These are phyloP conservation scores for Volucella inflata DNA, from an alignment of 2,888 invertebrate genomes.

Conservation along the genomic window DNA sequence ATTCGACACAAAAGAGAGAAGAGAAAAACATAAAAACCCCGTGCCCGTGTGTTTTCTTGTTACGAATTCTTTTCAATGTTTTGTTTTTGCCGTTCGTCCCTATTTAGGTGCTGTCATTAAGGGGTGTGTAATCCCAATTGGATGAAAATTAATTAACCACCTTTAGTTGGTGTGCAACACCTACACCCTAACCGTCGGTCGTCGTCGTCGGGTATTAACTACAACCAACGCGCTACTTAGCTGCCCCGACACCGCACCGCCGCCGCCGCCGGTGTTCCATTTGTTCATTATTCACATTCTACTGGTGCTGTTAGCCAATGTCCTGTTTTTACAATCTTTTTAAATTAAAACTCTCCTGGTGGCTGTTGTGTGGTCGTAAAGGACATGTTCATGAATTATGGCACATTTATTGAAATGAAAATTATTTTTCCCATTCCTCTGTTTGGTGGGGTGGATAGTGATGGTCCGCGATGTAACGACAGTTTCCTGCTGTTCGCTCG, in stretches of 20 bases:
- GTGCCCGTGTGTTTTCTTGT: slow-evolving; percentile 26
- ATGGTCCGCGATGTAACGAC: not conserved
- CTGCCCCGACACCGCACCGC: slow-evolving; percentile 17
- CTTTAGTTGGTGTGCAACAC: slow-evolving; percentile 50
- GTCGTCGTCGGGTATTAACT: not conserved
- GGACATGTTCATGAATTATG: slow-evolving; percentile 63
- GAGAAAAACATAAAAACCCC: slow-evolving; percentile 9
- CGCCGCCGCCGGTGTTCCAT: too few species aligned
- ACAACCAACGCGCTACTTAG: slow-evolving; percentile 3
- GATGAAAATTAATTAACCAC: slow-evolving; percentile 71
- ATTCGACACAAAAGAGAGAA: slow-evolving; percentile 33
- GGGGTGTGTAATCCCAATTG: slow-evolving; percentile 71
- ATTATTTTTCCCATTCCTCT: slow-evolving; percentile 24
- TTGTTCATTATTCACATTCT: slow-evolving; percentile 2
- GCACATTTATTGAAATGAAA: slow-evolving; percentile 71
- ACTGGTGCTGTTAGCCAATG: slow-evolving; percentile 1
- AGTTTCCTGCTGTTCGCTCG: slow-evolving; percentile 40
- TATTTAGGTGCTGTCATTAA: slow-evolving; percentile 27
- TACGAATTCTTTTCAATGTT: not conserved
- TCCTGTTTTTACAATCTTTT: slow-evolving; percentile 41
- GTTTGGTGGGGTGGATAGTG: not conserved
- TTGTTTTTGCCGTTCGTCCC: not conserved
- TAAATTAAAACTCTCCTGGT: slow-evolving; percentile 49
- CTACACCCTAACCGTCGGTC: not conserved
- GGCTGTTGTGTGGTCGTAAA: slow-evolving; percentile 22